phyloP scores from a whole-genome alignment of 2,888 invertebrate genomes.

The Brachyptera putata region DNA sequence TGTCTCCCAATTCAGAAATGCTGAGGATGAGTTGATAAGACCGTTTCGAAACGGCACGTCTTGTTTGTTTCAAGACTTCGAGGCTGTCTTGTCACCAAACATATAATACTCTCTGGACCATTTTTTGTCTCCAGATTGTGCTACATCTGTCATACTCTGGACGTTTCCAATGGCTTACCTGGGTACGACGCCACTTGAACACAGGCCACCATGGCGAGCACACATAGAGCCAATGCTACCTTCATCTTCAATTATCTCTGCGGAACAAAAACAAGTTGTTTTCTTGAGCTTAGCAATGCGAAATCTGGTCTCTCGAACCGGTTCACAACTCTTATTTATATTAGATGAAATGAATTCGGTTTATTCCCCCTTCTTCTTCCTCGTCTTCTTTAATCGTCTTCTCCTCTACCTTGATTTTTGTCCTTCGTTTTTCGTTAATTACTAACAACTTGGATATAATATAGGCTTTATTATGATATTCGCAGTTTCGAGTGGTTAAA shows the following conservation, averaged over 20 bases:
- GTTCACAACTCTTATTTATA: neutral
- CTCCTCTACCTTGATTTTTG: neutral
- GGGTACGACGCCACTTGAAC: neutral
- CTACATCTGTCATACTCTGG: no score
- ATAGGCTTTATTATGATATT: no score
- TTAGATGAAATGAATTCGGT: neutral
- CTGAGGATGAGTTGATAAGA: no score
- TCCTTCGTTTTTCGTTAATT: conserved; percentile 5
- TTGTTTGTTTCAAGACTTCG: no score
- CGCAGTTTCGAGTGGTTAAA: no score
- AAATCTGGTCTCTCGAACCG: neutral
- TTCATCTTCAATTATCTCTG: neutral
- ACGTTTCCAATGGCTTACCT: neutral
- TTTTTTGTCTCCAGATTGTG: no score
- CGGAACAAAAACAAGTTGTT: neutral
- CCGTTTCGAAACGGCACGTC: no score
- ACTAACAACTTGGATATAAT: no score
- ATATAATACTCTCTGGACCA: no score
- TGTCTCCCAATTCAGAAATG: no score
- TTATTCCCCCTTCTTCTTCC: neutral
- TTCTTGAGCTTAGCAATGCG: no score
- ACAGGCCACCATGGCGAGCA: neutral
- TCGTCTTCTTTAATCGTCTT: neutral
- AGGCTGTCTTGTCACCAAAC: no score
- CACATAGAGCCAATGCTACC: neutral